Base-by-base conservation (phyloP, 2,888 invertebrate species). In the Isotomurus palustris region DNA sequence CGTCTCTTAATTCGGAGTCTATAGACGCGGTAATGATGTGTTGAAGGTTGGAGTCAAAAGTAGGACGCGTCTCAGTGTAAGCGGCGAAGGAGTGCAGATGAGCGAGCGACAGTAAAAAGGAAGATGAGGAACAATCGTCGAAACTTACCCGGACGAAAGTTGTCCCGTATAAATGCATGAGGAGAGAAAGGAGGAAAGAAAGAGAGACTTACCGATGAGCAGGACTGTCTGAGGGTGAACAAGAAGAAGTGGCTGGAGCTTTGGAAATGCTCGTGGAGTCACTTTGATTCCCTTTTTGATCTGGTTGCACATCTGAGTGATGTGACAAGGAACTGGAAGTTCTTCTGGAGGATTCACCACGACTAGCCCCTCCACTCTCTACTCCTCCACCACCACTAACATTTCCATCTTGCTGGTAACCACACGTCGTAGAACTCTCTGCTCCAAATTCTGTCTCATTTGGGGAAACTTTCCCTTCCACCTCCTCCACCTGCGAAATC, bases 401-500 rank as follows among this genome's bases (percentile, higher is more conserved):
- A 48, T 58, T 54, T 58, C 60, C 57, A 59, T 55, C 40, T n/a
- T 53, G 45, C 22, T 59, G 60, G 48, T 56, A 60, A 29, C 57
- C 53, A 47, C 60, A 60, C 40, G 62, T 65, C 53, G 52, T 66
- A 35, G 60, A 62, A 56, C 59, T 59, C n/a, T 70, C 70, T 22
- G 64, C 63, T 38, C 62, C 62, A 24, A 59, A 59, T 24, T 62
- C 62, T 47, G 69, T 70, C 41, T 70, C 70, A 64, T 65, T 68
- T 32, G 70, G 70, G 52, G 71, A 66, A 41, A 63, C 64, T 53
- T 68, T 69, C 50, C 71, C 72, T 60, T 72, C 71, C 48, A 72
- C 71, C 68, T 73, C 73, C 67, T 73, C 73, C 71, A 73, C 71
- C 74, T 73, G 68, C 22, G 66, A 55, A 48, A 54, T 53, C 53